A percentile compares a stretch with the other conserved stretches of the same genome.
Evolutionary conservation across 2,888 invertebrate species (phyloP).

Genomic region (Acleris literana): DNA sequence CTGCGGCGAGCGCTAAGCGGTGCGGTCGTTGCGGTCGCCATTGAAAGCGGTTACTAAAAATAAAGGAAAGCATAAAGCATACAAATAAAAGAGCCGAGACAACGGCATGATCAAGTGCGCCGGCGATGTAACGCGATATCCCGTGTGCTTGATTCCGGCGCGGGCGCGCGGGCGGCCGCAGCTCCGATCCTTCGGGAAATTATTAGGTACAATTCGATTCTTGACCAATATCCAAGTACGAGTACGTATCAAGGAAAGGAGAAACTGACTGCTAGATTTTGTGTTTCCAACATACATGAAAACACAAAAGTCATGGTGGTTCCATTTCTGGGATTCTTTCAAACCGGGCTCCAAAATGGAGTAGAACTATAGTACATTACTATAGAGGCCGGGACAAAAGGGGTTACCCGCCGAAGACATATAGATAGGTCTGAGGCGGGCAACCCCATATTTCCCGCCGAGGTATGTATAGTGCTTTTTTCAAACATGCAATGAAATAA

Average conservation of each 20-base stretch:
- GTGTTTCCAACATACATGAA: no score
- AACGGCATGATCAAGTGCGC: slow-evolving; percentile 79
- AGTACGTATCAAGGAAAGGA: background rate
- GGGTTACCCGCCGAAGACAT: no score
- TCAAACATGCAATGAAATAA: no score
- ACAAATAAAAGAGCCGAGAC: slow-evolving; percentile 72
- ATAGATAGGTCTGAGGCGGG: no score
- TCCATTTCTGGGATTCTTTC: no score
- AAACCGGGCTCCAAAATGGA: no score
- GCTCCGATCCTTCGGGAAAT: slow-evolving; percentile 32
- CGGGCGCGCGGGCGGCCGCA: slow-evolving; percentile 45
- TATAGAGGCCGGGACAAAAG: no score
- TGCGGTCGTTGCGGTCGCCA: slow-evolving; percentile 66
- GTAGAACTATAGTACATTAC: no score
- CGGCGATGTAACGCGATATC: slow-evolving; percentile 77
- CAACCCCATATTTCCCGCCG: no score
- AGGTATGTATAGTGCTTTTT: no score
- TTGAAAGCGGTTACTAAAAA: slow-evolving; percentile 70
- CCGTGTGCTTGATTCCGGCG: slow-evolving; percentile 62
- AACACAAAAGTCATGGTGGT: no score
- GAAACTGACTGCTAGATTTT: no score
- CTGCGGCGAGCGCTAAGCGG: slow-evolving; percentile 65
- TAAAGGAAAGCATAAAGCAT: slow-evolving; percentile 55
- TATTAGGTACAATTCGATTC: slow-evolving; percentile 63
- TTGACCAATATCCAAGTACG: background rate